Evolutionary conservation across 2,888 invertebrate genomes (phyloP), one percentile per base, ranked within the genome.

Genomic region (Lycaena phlaeas): DNA sequence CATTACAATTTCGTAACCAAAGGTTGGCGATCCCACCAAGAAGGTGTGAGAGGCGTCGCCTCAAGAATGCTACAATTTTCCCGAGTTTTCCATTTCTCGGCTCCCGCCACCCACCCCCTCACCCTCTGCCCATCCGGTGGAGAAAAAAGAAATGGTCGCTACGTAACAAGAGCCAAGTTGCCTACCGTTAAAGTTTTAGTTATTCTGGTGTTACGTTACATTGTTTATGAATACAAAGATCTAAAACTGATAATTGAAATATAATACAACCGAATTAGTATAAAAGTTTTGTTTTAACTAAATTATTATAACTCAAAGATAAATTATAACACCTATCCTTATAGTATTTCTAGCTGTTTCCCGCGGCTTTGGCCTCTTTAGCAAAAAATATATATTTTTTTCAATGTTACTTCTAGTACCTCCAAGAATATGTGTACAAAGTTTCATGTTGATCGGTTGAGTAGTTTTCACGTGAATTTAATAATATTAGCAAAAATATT

Each of bases 61-160:
- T 84, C 82, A 84, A 82, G 84, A 84, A 84, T 84, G 84, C 84
- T 84, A 84, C 84, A 84, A 81, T 84, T 84, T 84, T 84, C 82
- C 77, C 71, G 84, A 84, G 84, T 84, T 84, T 84, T 84, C 84
- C 84, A 82, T 82, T 82, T 79, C 82, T 79, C 75, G 70, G 62
- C 69, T 67, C 67, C 68, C 70, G 62, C 59, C 64, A 60, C 64
- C 59, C 53, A 46, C 45, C 41, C 41, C 45, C 49, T 49, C 46
- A 45, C 61, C 64, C 61, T 52, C 50, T 43, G 51, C 50, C 45
- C 44, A 40, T 48, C 49, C 48, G 47, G 48, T 52, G 54, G 52
- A 61, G 71, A 77, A 77, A 73, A 76, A 71, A 71, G 72, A 71
- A 73, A 74, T 67, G 68, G 58, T 59, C 53, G 76, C 78, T 57